Evolutionary conservation across 2,797 vertebrate species (phyloP).

Genomic region (Coregonus sp.): DNA sequence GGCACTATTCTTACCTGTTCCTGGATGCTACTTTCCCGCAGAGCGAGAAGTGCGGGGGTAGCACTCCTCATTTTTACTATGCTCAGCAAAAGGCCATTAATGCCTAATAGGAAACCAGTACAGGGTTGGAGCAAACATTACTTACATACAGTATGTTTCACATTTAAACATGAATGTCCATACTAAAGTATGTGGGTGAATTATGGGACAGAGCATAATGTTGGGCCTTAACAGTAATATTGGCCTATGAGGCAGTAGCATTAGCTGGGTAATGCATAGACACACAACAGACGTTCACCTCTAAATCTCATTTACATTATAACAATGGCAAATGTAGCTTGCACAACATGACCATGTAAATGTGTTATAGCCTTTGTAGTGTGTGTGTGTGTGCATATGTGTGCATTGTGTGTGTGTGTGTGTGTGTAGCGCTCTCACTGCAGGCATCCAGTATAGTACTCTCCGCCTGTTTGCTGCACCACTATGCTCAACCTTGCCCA

Average conservation of each 20-base stretch:
- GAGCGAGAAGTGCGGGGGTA: background rate
- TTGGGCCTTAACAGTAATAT: background rate
- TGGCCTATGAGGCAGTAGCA: conserved; percentile 5
- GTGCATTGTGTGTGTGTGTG: conserved; percentile 10
- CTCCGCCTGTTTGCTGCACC: conserved; percentile 54
- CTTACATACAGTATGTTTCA: background rate
- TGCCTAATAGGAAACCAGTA: background rate
- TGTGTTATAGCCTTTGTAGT: conserved; percentile 5
- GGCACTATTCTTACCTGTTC: conserved; percentile 45
- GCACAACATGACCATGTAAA: background rate
- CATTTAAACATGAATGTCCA: background rate
- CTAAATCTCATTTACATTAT: conserved; percentile 8
- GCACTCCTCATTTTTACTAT: background rate
- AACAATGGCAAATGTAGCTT: background rate
- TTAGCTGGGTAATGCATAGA: conserved; percentile 20
- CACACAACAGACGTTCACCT: background rate
- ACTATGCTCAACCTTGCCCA: conserved; percentile 75
- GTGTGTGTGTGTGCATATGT: background rate
- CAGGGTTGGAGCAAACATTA: background rate
- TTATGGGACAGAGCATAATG: background rate
- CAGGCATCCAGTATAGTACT: background rate
- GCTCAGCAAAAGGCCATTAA: background rate
- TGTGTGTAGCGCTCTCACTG: conserved; percentile 3
- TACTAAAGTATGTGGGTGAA: conserved; percentile 15
- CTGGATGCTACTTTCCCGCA: conserved; percentile 26